Evolutionary conservation across 1,140 invertebrate genomes (phyloP).

Genomic region (Zophobas morio): DNA sequence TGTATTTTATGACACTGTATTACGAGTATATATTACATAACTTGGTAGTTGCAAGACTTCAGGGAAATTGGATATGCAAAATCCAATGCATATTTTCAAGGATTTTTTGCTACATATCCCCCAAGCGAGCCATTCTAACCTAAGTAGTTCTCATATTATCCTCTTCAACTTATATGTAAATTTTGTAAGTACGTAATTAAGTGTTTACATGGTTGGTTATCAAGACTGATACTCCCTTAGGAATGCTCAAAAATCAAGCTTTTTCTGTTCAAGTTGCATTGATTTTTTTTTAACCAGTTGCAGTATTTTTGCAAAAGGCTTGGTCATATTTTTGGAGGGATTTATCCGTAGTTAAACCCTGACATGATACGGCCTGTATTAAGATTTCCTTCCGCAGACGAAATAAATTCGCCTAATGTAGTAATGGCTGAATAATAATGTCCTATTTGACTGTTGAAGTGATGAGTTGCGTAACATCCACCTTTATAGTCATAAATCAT

Average conservation of each 20-base stretch:
- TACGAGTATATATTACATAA: slow-evolving; percentile 40
- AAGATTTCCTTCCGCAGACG: neutral
- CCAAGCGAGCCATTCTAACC: slow-evolving; percentile 27
- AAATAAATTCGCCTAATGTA: slow-evolving; percentile 9
- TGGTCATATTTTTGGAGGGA: slow-evolving; percentile 26
- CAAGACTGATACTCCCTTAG: slow-evolving; percentile 10
- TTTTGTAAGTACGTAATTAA: neutral
- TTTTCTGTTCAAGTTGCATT: too few relatives aligned
- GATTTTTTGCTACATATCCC: slow-evolving; percentile 30
- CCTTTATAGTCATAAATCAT: slow-evolving; percentile 21
- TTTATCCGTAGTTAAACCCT: neutral
- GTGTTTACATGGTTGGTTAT: slow-evolving; percentile 5
- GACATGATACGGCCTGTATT: neutral
- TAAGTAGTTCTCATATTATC: slow-evolving; percentile 10
- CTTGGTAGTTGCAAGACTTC: slow-evolving; percentile 43
- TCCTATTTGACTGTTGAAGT: slow-evolving; percentile 13
- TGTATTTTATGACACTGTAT: slow-evolving; percentile 45
- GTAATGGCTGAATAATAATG: neutral
- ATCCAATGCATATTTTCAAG: slow-evolving; percentile 23
- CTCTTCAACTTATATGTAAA: neutral
- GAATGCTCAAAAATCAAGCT: slow-evolving; percentile 14
- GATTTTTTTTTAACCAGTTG: too few relatives aligned
- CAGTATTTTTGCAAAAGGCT: neutral
- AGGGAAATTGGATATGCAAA: slow-evolving; percentile 38
- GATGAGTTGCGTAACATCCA: slow-evolving; percentile 25